A percentile compares a stretch with the other conserved stretches of the same genome.
phyloP scores from a whole-genome alignment of 1,140 invertebrate species.

The Temnothorax longispinosus region DNA sequence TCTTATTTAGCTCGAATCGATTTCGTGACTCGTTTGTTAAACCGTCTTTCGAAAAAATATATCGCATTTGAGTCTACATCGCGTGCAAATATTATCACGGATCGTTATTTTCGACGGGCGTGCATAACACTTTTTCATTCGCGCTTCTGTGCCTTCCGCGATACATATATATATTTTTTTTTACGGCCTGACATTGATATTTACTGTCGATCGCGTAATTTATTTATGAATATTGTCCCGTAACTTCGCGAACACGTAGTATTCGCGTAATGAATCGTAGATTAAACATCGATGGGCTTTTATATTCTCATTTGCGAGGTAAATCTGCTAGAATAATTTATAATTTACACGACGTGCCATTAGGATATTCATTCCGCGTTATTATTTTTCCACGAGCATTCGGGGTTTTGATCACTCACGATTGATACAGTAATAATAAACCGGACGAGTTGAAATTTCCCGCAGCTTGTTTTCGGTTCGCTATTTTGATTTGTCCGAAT shows the following conservation, averaged over 20 bases:
- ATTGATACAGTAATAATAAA: neutral
- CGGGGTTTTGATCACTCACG: neutral
- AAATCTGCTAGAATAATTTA: conserved; percentile 42
- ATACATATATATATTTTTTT: neutral
- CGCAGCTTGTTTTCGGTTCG: neutral
- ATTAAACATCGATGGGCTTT: conserved; percentile 42
- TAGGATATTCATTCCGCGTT: neutral
- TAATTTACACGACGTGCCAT: conserved; percentile 22
- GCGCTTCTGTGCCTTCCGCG: neutral
- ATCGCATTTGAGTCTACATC: neutral
- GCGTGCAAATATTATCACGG: neutral
- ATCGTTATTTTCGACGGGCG: conserved; percentile 19
- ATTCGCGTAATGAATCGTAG: conserved; percentile 39
- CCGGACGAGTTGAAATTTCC: neutral
- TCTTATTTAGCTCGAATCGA: neutral
- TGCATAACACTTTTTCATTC: conserved; percentile 28
- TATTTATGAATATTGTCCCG: conserved; percentile 46
- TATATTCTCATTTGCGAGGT: conserved; percentile 22
- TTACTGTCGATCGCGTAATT: conserved; percentile 48
- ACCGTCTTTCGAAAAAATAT: neutral
- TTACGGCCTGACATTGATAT: conserved; percentile 27
- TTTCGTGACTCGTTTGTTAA: neutral
- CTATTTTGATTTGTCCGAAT: neutral
- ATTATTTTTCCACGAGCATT: conserved; percentile 28
- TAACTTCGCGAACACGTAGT: neutral